Conservation (phyloP, 2,797 vertebrate species). For the Leuciscus waleckii region DNA sequence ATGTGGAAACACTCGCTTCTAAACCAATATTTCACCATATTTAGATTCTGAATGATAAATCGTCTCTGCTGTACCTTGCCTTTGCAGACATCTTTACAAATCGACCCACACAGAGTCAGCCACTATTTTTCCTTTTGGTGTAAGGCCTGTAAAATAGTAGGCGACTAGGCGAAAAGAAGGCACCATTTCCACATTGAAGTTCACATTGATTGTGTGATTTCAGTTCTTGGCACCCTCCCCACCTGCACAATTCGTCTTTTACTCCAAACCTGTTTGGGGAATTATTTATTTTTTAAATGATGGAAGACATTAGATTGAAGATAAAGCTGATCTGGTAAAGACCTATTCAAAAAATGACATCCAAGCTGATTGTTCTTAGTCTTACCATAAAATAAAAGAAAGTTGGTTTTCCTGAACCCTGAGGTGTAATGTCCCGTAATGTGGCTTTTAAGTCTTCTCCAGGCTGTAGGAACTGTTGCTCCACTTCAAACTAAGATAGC, state of each 20-base stretch:
- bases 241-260: conserved; percentile 69
- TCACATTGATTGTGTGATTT: conserved; percentile 66
- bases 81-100: conserved; percentile 70
- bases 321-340: neutral
- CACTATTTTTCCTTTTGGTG: conserved; percentile 53
- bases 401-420: conserved; percentile 57
- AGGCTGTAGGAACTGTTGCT: conserved; percentile 58
- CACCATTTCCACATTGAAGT: conserved; percentile 67
- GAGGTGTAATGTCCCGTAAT: conserved; percentile 64
- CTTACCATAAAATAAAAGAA: conserved; percentile 77
- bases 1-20: neutral
- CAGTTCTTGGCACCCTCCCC: conserved; percentile 57
- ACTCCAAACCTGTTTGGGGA: conserved; percentile 65
- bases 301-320: neutral
- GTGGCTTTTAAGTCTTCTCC: conserved; percentile 64
- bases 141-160: conserved; percentile 67
- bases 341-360: neutral
- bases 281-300: conserved; percentile 7
- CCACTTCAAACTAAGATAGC: conserved; percentile 74
- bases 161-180: conserved; percentile 74
- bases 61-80: conserved; percentile 67
- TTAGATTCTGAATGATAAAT: neutral
- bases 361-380: neutral
- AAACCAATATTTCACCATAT: neutral
- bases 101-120: conserved; percentile 76